phyloP scores from a whole-genome alignment of 2,797 vertebrate genomes.

The Steatocranus sp. region DNA sequence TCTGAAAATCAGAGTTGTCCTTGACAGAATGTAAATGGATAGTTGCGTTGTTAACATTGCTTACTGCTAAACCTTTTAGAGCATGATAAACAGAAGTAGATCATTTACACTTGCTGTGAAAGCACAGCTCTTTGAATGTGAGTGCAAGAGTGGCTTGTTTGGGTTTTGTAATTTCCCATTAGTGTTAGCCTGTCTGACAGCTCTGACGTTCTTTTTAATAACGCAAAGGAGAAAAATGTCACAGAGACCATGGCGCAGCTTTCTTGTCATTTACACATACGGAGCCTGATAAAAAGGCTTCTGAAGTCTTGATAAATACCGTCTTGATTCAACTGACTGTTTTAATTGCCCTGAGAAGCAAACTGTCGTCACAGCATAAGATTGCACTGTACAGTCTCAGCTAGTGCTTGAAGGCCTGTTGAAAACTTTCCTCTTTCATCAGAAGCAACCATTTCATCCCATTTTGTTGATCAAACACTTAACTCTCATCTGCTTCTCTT shows the following conservation, averaged over 20 bases:
- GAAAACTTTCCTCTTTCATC: conserved; percentile 31
- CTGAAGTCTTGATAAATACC: conserved; percentile 54
- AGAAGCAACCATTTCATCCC: conserved; percentile 10
- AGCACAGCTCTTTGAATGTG: conserved; percentile 41
- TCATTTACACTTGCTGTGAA: conserved; percentile 41
- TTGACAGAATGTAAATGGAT: conserved; percentile 21
- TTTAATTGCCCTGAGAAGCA: conserved; percentile 49
- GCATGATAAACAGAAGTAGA: conserved; percentile 33
- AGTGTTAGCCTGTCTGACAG: conserved; percentile 48
- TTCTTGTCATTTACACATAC: conserved; percentile 31
- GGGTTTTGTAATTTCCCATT: conserved; percentile 63
- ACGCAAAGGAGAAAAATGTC: conserved; percentile 43
- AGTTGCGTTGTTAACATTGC: conserved; percentile 16
- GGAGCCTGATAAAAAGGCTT: conserved; percentile 37
- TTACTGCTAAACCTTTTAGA: conserved; percentile 1
- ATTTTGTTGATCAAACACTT: conserved; percentile 26
- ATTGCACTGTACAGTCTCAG: conserved; percentile 10
- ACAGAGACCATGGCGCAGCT: conserved; percentile 23
- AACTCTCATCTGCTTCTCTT: conserved; percentile 17
- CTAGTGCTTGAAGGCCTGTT: conserved; percentile 17
- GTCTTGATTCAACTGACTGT: conserved; percentile 35
- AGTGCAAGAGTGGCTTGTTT: conserved; percentile 48
- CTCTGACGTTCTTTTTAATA: conserved; percentile 48
- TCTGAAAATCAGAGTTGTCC: not conserved
- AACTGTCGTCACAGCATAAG: conserved; percentile 18